phyloP scores from a whole-genome alignment of 35 echinoderm and acorn worm species.

The Anneissia japonica region DNA sequence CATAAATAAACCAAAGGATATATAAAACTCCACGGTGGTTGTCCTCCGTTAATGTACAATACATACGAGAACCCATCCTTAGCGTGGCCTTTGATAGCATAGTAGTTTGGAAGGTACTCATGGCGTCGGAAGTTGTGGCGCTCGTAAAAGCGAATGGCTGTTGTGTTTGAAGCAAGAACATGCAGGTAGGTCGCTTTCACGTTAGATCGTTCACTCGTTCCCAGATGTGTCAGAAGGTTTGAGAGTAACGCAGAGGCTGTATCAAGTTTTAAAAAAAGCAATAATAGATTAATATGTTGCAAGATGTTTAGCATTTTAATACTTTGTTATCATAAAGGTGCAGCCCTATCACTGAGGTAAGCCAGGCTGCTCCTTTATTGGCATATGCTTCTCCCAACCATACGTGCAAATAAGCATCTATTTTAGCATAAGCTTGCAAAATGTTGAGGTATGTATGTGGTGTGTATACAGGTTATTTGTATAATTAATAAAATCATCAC shows the following conservation, averaged over 20 bases:
- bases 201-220: conserved; percentile 39
- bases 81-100: conserved; percentile 66
- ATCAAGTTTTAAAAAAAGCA: conserved; percentile 16
- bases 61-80: conserved; percentile 92
- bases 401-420: too few species aligned
- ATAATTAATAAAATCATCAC: too few species aligned
- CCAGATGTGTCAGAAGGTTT: conserved; percentile 65
- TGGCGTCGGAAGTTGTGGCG: conserved; percentile 80
- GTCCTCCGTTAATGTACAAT: conserved; percentile 84
- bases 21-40: conserved; percentile 95
- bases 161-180: conserved; percentile 85
- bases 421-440: too few species aligned
- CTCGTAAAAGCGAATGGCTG: conserved; percentile 86
- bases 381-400: too few species aligned
- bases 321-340: too few species aligned
- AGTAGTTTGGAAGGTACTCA: conserved; percentile 90
- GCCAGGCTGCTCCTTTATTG: too few species aligned
- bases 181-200: conserved; percentile 90
- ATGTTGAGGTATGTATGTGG: too few species aligned
- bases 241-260: conserved; percentile 80
- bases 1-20: conserved; percentile 82
- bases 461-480: too few species aligned
- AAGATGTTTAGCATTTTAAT: background rate
- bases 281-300: background rate
- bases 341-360: too few species aligned